phyloP scores from a whole-genome alignment of 92 coral and sea anemone species.

The Bergia puertoricense region DNA sequence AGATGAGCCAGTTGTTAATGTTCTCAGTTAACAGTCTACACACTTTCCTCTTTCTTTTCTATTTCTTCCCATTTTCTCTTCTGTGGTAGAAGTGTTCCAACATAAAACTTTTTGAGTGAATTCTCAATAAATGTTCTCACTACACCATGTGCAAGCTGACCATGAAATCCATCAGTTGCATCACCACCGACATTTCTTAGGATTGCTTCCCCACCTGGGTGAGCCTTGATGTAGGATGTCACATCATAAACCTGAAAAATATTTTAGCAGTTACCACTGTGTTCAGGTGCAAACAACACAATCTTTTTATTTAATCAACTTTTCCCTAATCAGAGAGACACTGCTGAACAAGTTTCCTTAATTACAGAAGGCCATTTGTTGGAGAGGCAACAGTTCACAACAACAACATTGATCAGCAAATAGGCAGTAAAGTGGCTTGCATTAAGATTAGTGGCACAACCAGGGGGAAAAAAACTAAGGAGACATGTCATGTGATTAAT shows the following conservation, averaged over 20 bases:
- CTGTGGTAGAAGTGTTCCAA: constrained; percentile 54
- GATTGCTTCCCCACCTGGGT: constrained; percentile 82
- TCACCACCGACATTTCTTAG: constrained; percentile 72
- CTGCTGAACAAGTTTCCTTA: no score
- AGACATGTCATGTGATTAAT: no score
- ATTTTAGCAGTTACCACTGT: background rate
- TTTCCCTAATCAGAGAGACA: no score
- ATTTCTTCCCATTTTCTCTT: constrained; percentile 23
- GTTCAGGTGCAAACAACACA: no score
- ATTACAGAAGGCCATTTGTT: no score
- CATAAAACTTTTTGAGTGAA: constrained; percentile 55
- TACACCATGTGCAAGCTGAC: constrained; percentile 72
- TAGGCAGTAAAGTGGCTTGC: no score
- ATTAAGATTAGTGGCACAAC: no score
- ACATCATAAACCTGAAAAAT: constrained; percentile 74
- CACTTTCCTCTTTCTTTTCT: background rate
- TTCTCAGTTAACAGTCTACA: background rate
- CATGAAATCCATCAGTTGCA: constrained; percentile 65
- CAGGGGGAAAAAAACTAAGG: no score
- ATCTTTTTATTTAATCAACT: no score
- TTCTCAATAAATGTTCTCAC: constrained; percentile 65
- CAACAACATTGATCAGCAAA: no score
- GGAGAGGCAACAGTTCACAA: no score
- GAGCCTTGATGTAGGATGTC: constrained; percentile 65
- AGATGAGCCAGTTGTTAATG: background rate